Evolutionary conservation across 2,888 invertebrate genomes (phyloP), one percentile per base, ranked within the genome.

Genomic region (Metopia argyrocephala): DNA sequence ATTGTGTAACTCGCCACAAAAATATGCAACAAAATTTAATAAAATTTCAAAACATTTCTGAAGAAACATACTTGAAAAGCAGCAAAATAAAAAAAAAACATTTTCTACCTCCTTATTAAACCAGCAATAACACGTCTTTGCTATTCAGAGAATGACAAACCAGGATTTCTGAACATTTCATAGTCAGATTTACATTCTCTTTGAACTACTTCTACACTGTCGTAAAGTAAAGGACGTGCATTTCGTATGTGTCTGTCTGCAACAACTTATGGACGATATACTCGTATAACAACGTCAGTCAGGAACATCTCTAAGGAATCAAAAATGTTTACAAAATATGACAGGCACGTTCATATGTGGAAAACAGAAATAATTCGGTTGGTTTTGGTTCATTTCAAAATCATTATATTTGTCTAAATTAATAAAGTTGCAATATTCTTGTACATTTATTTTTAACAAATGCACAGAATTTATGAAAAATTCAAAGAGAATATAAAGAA

Each of bases 351-450:
- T 61, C 20, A 18, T n/a, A 25, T 18, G 61, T n/a, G n/a, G 27
- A 50, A 66, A 52, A 20, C 46, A 59, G 46, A 18, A 5, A 56
- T 38, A 54, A 62, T 46, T 21, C 70, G 50, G 20, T 50, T 48
- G 69, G 61, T 23, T 50, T 50, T 74, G 28, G 46, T 38, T 62
- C 27, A 79, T 66, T 79, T 54, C n/a, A n/a, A 79, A 76, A 79
- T 79, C 76, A 71, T 79, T 69, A 79, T 74, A 64, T 79, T 79
- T 79, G 79, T 76, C 79, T 76, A 66, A 71, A 68, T 66, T 79
- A 76, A 79, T 79, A 79, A 79, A 71, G 66, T 76, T 79, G 69
- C 62, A 68, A 38, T 38, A 45, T 64, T 62, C 56, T 74, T 20
- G 20, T 21, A 52, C 27, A 76, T 18, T 48, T 48, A 46, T 69